These are phyloP conservation scores for Trachelus iudaicus DNA, from an alignment of 2,888 invertebrate species.

Conservation along the genomic window DNA sequence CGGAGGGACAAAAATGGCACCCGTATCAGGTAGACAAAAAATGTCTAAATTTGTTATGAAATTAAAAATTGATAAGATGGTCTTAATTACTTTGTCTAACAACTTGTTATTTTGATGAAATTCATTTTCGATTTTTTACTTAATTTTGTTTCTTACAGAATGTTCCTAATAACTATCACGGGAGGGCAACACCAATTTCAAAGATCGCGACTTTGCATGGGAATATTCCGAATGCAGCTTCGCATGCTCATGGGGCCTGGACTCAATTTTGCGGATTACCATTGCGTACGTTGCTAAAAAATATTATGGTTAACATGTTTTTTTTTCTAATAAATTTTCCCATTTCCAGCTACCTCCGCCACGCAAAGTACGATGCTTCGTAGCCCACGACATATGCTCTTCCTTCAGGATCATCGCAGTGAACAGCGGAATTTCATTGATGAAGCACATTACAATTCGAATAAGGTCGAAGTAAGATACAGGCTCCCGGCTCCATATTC, in stretches of 20 bases:
- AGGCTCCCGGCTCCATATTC: slow-evolving; percentile 47
- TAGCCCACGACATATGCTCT: slow-evolving; percentile 57
- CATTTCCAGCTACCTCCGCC: slow-evolving; percentile 30
- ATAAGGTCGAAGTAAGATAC: slow-evolving; percentile 49
- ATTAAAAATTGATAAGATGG: too few relatives aligned
- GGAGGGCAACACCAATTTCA: slow-evolving; percentile 48
- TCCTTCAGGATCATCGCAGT: slow-evolving; percentile 53
- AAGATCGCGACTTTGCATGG: slow-evolving; percentile 55
- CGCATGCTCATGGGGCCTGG: slow-evolving; percentile 54
- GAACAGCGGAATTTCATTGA: slow-evolving; percentile 54
- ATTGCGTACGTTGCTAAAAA: slow-evolving; percentile 48
- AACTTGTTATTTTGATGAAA: too few relatives aligned
- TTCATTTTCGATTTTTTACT: too few relatives aligned
- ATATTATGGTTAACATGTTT: too few relatives aligned
- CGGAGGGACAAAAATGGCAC: slow-evolving; percentile 62
- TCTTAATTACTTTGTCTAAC: too few relatives aligned
- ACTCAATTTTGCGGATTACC: slow-evolving; percentile 59
- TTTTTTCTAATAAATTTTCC: neutral
- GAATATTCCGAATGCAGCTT: slow-evolving; percentile 45
- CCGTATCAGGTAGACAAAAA: slow-evolving; percentile 57
- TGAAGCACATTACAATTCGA: slow-evolving; percentile 50
- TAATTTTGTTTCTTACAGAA: slow-evolving; percentile 36
- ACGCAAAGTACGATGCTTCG: slow-evolving; percentile 50
- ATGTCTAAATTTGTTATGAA: too few relatives aligned
- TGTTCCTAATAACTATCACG: slow-evolving; percentile 50